Evolutionary conservation across 2,888 invertebrate genomes (phyloP), one percentile per base, ranked within the genome.

Genomic region (Napeogenes sylphis): DNA sequence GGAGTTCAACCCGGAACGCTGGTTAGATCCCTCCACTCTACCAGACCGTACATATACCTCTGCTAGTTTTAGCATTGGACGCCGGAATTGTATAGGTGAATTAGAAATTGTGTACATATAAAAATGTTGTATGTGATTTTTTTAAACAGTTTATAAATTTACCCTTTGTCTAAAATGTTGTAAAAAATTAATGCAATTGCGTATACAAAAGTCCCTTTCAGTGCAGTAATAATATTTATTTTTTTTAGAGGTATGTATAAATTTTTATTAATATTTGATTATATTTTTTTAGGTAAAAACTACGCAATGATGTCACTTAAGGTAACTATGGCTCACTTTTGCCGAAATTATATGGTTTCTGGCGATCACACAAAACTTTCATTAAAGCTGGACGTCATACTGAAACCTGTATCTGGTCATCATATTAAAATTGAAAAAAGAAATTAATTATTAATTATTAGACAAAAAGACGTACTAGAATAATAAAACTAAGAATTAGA

Each of bases 1-100:
- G 1, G 46, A 67, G 33, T 75, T 73, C 42, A 68, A 35, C 4
- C 75, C 74, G 0, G 75, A 74, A 32, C 55, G 74, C 33, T 74
- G 73, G 72, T 55, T 73, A 5, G 64, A 69, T 55, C 64, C 66
- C 0, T 47, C 53, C 1, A 62, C 54, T 0, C 14, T 69, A 42
- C 68, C 70, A 1, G 64, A 63, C 12, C 63, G 55, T 14, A 59
- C 64, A 0, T 63, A 64, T 14, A 56, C 63, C 1, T 70, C 70
- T 33, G 67, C 61, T 5, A 59, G 56, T 4, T 73, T 73, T 47
- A 58, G 67, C 42, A 42, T 66, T 3, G 71, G 74, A 46, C 65
- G 60, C 58, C 58, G 72, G 45, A 58, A 55, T 46, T 72, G 70
- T 55, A 68, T 71, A 56, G 69, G 72, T 70, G 61, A 67, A 60